Evolutionary conservation across 2,888 invertebrate species (phyloP), one percentile per base, ranked within the genome.

Genomic region (Drosophila koepferae): DNA sequence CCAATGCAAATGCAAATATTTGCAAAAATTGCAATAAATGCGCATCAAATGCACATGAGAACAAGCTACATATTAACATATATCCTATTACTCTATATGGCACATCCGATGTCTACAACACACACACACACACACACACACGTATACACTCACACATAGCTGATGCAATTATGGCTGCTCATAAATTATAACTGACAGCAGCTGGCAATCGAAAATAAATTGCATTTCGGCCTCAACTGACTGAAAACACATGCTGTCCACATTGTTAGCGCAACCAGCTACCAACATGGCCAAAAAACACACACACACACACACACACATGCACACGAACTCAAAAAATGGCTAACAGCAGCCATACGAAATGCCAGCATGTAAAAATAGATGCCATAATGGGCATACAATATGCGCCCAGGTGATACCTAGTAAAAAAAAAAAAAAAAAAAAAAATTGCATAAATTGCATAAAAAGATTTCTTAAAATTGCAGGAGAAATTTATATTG

Each of bases 141-240:
- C n/a, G n/a, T n/a, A n/a, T n/a, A 43, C 18, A 18, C 54, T n/a
- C 28, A 5, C 16, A 53, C 28, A 46, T 59, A 62, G 36, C 64
- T 72, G 65, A 76, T 76, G 80, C 78, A 88, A 80, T 82, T 80
- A 82, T 59, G 63, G 63, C 31, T 38, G n/a, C 64, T 65, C 72
- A 89, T 89, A 84, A 86, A 86, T 83, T 89, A 86, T 79, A 74
- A 55, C 76, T 79, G 89, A 70, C 82, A 71, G 88, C 83, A 88
- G 83, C 76, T 89, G 84, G 73, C 76, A 72, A 79, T 76, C 81
- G 84, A 76, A 79, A 74, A 89, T 77, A 89, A 81, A 84, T 84
- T 83, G 69, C 79, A 84, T 79, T 84, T 89, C 40, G 51, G 71
- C 73, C 80, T 68, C 63, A 72, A 71, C 67, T 72, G 65, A 63